These are phyloP conservation scores for Eriocheir sinensis DNA, from an alignment of 1,140 invertebrate species.

Conservation along the genomic window DNA sequence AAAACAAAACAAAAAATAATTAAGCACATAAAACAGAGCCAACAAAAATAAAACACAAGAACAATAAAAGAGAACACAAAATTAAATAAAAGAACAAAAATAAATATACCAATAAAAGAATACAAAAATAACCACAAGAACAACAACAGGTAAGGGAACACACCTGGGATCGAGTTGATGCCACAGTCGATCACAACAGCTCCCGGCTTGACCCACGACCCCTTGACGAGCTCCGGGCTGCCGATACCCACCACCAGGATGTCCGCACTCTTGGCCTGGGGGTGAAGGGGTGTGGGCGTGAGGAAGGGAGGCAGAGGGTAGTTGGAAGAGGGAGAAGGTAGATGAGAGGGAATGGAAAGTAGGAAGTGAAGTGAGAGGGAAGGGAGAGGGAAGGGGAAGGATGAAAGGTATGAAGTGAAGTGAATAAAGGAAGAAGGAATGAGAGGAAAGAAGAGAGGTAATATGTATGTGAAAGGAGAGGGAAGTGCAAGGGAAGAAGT, in stretches of 20 bases:
- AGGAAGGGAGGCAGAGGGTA: background rate
- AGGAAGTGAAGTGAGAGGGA: background rate
- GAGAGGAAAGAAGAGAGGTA: no score
- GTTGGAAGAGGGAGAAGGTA: background rate
- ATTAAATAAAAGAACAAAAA: no score
- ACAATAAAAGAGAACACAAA: no score
- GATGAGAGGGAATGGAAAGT: no score
- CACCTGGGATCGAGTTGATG: slow-evolving; percentile 96
- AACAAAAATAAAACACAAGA: no score
- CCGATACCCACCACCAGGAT: slow-evolving; percentile 98
- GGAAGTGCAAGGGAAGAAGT: background rate
- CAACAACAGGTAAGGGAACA: no score
- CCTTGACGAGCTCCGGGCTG: slow-evolving; percentile 94
- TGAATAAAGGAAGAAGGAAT: background rate
- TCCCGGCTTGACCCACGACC: slow-evolving; percentile 98
- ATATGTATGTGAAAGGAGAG: no score
- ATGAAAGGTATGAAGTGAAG: slow-evolving; percentile 26
- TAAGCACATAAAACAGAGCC: no score
- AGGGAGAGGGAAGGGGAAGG: background rate
- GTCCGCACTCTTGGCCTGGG: slow-evolving; percentile 90
- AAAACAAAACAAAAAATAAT: no score
- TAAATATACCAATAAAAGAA: no score
- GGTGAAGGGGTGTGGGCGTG: no score
- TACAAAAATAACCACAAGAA: no score
- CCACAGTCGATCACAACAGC: slow-evolving; percentile 99